Conservation (phyloP, 2,888 invertebrate species). For the Oxytorus armatus region DNA sequence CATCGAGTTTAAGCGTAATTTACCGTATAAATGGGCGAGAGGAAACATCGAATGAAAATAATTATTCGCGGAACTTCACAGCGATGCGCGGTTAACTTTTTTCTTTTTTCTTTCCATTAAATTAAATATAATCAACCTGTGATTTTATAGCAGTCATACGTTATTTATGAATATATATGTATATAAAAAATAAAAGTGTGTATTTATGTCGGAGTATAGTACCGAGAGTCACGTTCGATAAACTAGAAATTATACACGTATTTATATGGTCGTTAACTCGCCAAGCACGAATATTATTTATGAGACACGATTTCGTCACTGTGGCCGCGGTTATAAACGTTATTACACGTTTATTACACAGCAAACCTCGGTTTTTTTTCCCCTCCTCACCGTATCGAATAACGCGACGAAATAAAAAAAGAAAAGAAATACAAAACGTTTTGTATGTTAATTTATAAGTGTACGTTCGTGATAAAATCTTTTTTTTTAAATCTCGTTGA, state of each 20-base stretch:
- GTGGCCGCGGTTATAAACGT: slow-evolving; percentile 37
- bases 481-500: too few species aligned
- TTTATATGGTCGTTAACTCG: slow-evolving; percentile 66
- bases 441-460: slow-evolving; percentile 8
- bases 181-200: slow-evolving; percentile 8
- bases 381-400: slow-evolving; percentile 16
- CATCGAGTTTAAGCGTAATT: slow-evolving; percentile 43
- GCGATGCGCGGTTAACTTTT: background rate
- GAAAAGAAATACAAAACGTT: background rate
- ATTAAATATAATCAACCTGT: slow-evolving; percentile 30
- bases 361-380: slow-evolving; percentile 21
- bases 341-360: slow-evolving; percentile 41
- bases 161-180: background rate
- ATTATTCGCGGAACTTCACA: slow-evolving; percentile 32
- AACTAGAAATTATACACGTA: slow-evolving; percentile 64
- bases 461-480: too few species aligned
- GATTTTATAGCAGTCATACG: slow-evolving; percentile 29
- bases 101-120: background rate
- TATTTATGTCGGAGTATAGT: slow-evolving; percentile 47
- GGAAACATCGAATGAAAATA: slow-evolving; percentile 12
- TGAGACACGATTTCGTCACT: slow-evolving; percentile 63
- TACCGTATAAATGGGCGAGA: slow-evolving; percentile 14
- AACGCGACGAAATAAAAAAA: slow-evolving; percentile 7
- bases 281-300: slow-evolving; percentile 62
- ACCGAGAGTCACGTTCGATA: slow-evolving; percentile 63